Evolutionary conservation across 2,888 invertebrate genomes (phyloP), one percentile per base, ranked within the genome.

Genomic region (Leptinotarsa peninsularis): DNA sequence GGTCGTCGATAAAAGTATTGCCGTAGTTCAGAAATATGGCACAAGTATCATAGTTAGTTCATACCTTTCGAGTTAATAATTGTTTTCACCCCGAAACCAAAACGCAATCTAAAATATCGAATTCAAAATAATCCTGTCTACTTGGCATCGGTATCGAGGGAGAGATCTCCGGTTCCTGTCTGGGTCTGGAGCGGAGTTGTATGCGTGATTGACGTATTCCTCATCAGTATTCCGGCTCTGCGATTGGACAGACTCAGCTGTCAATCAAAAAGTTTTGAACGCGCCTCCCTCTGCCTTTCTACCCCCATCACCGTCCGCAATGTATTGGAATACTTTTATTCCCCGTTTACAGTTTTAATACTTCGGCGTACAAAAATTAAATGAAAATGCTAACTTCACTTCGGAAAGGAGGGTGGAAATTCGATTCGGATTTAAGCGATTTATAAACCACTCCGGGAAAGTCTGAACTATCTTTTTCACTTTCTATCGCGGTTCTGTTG

Each of bases 181-280:
- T 33, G 71, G 71, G 75, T 74, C 75, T 75, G 70, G 71, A 74
- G 76, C 78, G 78, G 75, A 49, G 75, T 77, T 79, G 76, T 75
- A 70, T 76, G 79, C 78, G 78, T 93, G 93, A 94, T 93, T 93
- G 94, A 94, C 93, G 92, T 91, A 91, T 89, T 90, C 90, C 92
- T 93, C 93, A 93, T 93, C 93, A 93, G 92, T 91, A 91, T 92
- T 92, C 91, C 91, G 90, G 91, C 90, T 91, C 91, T 91, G 92
- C 92, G 91, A 94, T 94, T 94, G 94, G 94, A 90, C 91, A 92
- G 91, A 91, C 91, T 90, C 91, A 92, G 91, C 93, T 94, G 94
- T 94, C 94, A 94, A 93, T 94, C 94, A 94, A 92, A 89, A 91
- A 88, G 87, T 89, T 90, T 88, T 85, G 85, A 84, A 84, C 87